Evolutionary conservation across 2,113 vertebrate species (phyloP).

Genomic region (Tringa solitaria): DNA sequence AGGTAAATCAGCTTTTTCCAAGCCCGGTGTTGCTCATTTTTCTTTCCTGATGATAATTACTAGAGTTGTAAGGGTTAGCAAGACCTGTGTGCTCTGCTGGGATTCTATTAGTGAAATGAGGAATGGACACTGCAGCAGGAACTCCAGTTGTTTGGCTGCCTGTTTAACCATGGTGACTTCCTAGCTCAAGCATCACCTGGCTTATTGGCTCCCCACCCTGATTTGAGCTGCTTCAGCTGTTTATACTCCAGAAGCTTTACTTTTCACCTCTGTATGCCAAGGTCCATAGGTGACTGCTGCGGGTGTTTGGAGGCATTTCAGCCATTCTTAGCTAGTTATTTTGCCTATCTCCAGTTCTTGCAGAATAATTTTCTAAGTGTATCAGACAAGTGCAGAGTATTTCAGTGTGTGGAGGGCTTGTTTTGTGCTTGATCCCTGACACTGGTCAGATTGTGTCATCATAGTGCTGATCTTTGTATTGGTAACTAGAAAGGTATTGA

Average conservation of each 20-base stretch:
- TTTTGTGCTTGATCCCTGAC: neutral
- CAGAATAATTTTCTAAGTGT: neutral
- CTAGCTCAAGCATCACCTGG: neutral
- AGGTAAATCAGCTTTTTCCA: neutral
- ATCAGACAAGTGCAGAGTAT: neutral
- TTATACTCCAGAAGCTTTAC: neutral
- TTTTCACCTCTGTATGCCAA: neutral
- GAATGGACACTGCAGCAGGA: neutral
- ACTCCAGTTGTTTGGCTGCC: neutral
- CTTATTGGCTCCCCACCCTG: neutral
- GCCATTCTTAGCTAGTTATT: neutral
- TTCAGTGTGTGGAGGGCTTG: neutral
- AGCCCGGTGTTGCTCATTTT: neutral
- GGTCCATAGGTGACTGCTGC: neutral
- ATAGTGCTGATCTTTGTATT: neutral
- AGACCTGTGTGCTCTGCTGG: neutral
- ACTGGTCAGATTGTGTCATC: neutral
- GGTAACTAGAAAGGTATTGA: neutral
- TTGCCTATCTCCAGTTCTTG: neutral
- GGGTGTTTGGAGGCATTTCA: neutral
- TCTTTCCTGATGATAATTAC: neutral
- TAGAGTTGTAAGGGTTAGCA: neutral
- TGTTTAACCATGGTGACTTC: neutral
- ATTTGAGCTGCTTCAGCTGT: neutral
- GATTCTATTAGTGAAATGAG: neutral